Base-by-base conservation (phyloP, 2,113 vertebrate species). In the Phodopus roborovskii region DNA sequence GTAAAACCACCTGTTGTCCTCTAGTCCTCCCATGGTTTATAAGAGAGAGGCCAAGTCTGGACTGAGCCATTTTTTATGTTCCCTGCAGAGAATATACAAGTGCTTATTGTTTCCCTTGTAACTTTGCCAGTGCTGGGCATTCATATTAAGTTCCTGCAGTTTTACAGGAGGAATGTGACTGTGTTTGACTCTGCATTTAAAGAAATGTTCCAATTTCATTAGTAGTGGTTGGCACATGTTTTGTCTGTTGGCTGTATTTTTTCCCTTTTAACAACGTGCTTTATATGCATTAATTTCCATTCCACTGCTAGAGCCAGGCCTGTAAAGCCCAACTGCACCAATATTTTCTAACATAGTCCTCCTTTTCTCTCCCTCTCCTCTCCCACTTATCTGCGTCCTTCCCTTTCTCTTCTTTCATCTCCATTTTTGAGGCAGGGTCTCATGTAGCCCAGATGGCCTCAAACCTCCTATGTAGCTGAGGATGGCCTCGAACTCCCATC, bases 211-310 rank as follows among this genome's bases (percentile, higher is more conserved):
- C 70, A 73, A 10, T 73, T 39, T 75, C 36, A 78, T 73, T 73
- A 87, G 17, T 71, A 92, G 6, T 73, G 48, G 50, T 42, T 91
- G 81, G 24, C 83, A 42, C 33, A 16, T 50, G 64, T 86, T 90
- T 89, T 93, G 39, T 64, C 36, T 86, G 0, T 42, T 92, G 68
- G 60, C 15, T 30, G 7, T 75, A 39, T 81, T 11, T 26, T 53
- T 62, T 88, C 90, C 60, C 20, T 92, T 79, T 50, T 58, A 50
- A 24, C 50, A 95, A 66, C 71, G 86, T 92, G n/a, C 81, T 90
- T 83, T n/a, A 26, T 42, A 10, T 50, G 53, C 87, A 45, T 77
- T 50, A 73, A 30, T 86, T 60, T 84, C 36, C 17, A 24, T 62
- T 56, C 75, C 16, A 71, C 3, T 17, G 64, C 13, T 79, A 71